Conservation (phyloP, 2,888 invertebrate species). For the Dexiosoma caninum region DNA sequence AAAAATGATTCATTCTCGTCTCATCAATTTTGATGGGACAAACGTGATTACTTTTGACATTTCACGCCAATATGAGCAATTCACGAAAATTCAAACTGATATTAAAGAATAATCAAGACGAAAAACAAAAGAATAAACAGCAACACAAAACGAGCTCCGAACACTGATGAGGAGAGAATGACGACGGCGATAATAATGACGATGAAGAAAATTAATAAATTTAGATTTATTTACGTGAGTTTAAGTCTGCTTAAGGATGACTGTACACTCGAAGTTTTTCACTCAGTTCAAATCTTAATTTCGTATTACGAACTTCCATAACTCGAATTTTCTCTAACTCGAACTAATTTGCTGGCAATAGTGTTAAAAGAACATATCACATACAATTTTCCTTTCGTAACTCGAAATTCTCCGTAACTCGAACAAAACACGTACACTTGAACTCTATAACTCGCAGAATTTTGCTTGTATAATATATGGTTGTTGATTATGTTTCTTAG, state of each 20-base stretch:
- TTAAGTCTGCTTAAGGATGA: background rate
- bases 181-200: constrained; percentile 33
- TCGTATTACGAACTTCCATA: too few species aligned
- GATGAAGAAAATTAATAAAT: constrained; percentile 54
- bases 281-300: too few species aligned
- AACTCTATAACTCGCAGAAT: too few species aligned
- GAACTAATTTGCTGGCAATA: too few species aligned
- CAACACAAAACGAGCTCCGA: constrained; percentile 1
- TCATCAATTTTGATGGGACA: constrained; percentile 70
- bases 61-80: constrained; percentile 66
- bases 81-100: constrained; percentile 64
- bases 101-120: constrained; percentile 57
- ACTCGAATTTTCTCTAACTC: too few species aligned
- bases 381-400: too few species aligned
- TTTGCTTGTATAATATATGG: too few species aligned
- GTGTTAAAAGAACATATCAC: too few species aligned
- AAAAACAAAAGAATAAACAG: constrained; percentile 49
- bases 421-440: too few species aligned
- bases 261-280: constrained; percentile 7
- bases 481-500: too few species aligned
- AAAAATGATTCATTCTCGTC: constrained; percentile 63
- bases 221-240: constrained; percentile 42
- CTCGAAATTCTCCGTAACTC: too few species aligned
- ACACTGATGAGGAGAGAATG: background rate
- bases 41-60: constrained; percentile 65